Percentiles rank a stretch among this genome's conserved stretches.
phyloP scores from a whole-genome alignment of 2,888 invertebrate genomes.

The Coelopa pilipes region DNA sequence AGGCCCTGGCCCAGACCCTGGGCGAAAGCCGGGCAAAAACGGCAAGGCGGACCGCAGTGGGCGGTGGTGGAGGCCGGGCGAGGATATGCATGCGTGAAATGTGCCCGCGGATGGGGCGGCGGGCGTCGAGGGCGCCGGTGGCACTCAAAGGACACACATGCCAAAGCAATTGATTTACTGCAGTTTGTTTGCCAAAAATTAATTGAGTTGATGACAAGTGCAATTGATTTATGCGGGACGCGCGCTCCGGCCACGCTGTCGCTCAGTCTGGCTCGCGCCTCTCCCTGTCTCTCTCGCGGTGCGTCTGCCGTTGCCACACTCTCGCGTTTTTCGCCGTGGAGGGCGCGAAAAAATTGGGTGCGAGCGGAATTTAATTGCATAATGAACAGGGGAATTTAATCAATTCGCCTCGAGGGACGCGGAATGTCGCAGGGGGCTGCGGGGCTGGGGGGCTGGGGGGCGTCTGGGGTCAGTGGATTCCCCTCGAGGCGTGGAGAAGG shows the following conservation, averaged over 20 bases:
- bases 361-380: constrained; percentile 31
- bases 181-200: constrained; percentile 67
- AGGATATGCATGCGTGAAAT: constrained; percentile 53
- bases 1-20: constrained; percentile 3
- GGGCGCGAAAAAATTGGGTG: constrained; percentile 16
- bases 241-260: constrained; percentile 41
- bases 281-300: too few species aligned
- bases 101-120: constrained; percentile 26
- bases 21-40: background rate
- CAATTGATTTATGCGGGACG: constrained; percentile 67
- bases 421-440: background rate
- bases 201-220: constrained; percentile 68
- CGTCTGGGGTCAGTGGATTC: too few species aligned
- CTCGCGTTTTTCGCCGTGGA: background rate
- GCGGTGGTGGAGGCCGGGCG: constrained; percentile 46
- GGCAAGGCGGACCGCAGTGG: constrained; percentile 40
- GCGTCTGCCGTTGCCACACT: background rate
- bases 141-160: constrained; percentile 46
- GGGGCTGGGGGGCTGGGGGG: background rate
- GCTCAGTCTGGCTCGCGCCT: background rate
- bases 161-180: constrained; percentile 66
- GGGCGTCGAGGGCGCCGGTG: constrained; percentile 6
- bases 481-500: too few species aligned
- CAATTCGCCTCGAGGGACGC: background rate
- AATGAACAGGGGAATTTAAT: constrained; percentile 29